Percentiles rank a stretch among this genome's conserved stretches.
Conservation (phyloP, 2,797 vertebrate genomes). For the Gobio occitaniae region DNA sequence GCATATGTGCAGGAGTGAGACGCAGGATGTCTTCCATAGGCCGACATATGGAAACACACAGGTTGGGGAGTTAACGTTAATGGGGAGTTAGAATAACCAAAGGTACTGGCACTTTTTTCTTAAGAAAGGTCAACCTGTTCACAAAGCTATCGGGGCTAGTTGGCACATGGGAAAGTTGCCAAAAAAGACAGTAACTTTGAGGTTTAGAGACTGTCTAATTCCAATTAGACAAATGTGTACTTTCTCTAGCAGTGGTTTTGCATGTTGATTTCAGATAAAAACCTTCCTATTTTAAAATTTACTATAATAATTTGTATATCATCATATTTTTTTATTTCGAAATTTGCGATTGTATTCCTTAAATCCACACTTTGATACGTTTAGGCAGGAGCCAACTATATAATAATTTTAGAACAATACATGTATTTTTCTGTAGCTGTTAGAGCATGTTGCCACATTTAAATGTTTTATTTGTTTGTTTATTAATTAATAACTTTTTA, state of each 20-base stretch:
- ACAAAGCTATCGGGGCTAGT: neutral
- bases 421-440: neutral
- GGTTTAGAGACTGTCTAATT: neutral
- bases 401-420: neutral
- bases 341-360: neutral
- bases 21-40: constrained; percentile 11
- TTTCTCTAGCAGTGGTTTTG: neutral
- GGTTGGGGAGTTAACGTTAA: constrained; percentile 33
- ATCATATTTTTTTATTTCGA: neutral
- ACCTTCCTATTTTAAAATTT: neutral
- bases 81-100: constrained; percentile 18
- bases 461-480: neutral
- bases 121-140: neutral
- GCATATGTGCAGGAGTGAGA: neutral
- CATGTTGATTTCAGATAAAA: neutral
- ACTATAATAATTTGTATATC: neutral
- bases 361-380: neutral
- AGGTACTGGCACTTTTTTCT: constrained; percentile 10
- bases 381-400: neutral
- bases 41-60: constrained; percentile 32
- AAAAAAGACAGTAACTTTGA: neutral
- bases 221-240: too few species aligned
- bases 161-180: neutral
- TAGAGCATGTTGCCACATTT: neutral
- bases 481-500: neutral